Evolutionary conservation across 2,888 invertebrate genomes (phyloP), one percentile per base, ranked within the genome.

Genomic region (Clanis bilineata): DNA sequence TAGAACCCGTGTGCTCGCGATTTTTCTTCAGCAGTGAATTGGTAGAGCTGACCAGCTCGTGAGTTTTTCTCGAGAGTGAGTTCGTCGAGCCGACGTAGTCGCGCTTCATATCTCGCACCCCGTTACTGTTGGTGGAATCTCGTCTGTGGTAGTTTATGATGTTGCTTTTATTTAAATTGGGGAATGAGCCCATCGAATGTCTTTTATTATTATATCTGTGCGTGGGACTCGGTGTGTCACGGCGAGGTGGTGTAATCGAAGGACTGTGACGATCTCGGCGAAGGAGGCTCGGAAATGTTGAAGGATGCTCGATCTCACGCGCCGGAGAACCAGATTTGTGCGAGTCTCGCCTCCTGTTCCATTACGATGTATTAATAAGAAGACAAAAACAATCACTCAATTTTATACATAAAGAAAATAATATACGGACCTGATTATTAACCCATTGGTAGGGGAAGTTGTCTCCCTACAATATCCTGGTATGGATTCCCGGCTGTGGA

Each of bases 241-340:
- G 83, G 63, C 93, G 88, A 0, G 93, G 83, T 22, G 88, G 88
- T n/a, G 89, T 90, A 64, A 86, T 82, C 39, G 89, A 88, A 10
- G 90, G 88, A 67, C 92, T 93, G 64, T 92, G 82, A 0, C 93
- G 91, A 69, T 95, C 94, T 59, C 94, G 93, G 0, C 96, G 90
- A 59, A 96, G 86, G 44, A 94, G 93, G 66, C 94, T 94, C 55
- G 96, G 95, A 76, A 96, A 96, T 25, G 94, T 93, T 22, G 95
- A 95, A 0, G 96, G 96, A 78, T 96, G 96, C 68, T 94, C 94
- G 65, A 95, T 69, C 67, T 95, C 95, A 3, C 93, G 91, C 80
- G 72, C 93, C 63, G 88, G 93, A 60, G 93, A 93, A 58, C 92
- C 87, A n/a, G 94, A 93, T 63, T 94, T 78, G 39, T 93, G 75